Percentiles rank a stretch among this genome's conserved stretches.
These are phyloP conservation scores for Antheraea assamensis DNA, from an alignment of 2,888 invertebrate genomes.

Conservation along the genomic window DNA sequence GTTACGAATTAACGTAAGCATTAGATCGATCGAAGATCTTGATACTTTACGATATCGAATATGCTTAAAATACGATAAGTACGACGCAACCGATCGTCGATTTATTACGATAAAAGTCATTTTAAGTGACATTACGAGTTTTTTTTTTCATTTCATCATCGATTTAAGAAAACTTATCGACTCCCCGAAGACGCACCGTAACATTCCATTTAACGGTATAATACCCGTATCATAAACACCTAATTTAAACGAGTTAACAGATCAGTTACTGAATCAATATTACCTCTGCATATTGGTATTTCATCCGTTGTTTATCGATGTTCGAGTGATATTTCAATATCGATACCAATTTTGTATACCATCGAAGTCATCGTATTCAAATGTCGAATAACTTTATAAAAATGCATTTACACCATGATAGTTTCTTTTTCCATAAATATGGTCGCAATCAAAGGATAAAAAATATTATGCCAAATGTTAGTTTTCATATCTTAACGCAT, in stretches of 20 bases:
- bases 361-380: no score
- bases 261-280: neutral
- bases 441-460: no score
- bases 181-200: constrained; percentile 25
- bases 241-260: neutral
- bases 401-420: no score
- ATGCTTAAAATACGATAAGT: neutral
- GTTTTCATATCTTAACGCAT: no score
- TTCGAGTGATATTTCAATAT: no score
- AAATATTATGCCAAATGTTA: no score
- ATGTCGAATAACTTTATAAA: no score
- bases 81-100: neutral
- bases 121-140: constrained; percentile 66
- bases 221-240: constrained; percentile 52
- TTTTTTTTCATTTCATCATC: constrained; percentile 40
- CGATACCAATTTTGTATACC: no score
- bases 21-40: constrained; percentile 5
- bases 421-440: no score
- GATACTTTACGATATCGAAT: neutral
- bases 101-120: constrained; percentile 30
- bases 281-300: neutral
- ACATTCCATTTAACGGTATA: constrained; percentile 38
- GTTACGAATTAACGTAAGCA: neutral
- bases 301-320: no score
- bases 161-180: constrained; percentile 15